Base-by-base conservation (phyloP, 2,888 invertebrate species). In the Melipona beecheii region DNA sequence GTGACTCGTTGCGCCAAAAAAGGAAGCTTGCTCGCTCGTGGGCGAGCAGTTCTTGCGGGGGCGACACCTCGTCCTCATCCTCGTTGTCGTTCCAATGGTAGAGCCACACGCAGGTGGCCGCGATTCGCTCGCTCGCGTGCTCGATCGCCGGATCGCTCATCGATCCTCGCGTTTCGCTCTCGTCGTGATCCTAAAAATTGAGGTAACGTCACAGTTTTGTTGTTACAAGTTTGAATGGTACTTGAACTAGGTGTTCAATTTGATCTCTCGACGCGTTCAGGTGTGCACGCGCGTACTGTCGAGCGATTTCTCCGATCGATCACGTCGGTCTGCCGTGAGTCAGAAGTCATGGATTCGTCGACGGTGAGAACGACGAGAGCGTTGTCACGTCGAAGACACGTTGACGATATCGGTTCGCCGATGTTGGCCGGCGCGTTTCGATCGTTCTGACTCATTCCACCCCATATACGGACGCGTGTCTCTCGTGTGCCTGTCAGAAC, bases 11-110 rank as follows among this genome's bases (percentile, higher is more conserved):
- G 72, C 60, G n/a, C 90, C 91, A 80, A 89, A 91, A 87, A 92
- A 87, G 92, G 92, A 91, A 92, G 86, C 87, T 89, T 90, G 90
- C 65, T 81, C 80, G 36, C 62, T 66, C 78, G 91, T 92, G 88
- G 92, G 92, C 89, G 92, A 88, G 75, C 36, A 24, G 65, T 68
- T 65, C 83, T 78, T 81, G 90, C 90, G 91, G 89, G 91, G 89
- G 89, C 90, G 91, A 88, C 71, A 78, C 80, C 76, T 83, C 87
- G 86, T 83, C 89, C 87, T 85, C 86, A 81, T 75, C 83, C 78
- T 85, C 86, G 71, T 84, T 76, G 74, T 70, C 77, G 69, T 75
- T 71, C 75, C 50, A 62, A 58, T 64, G 54, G 54, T 65, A 75
- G 71, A 79, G 36, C 60, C 70, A 36, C 78, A 84, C 43, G 43